phyloP scores from a whole-genome alignment of 2,113 vertebrate species.

The Spilogale gracilis region DNA sequence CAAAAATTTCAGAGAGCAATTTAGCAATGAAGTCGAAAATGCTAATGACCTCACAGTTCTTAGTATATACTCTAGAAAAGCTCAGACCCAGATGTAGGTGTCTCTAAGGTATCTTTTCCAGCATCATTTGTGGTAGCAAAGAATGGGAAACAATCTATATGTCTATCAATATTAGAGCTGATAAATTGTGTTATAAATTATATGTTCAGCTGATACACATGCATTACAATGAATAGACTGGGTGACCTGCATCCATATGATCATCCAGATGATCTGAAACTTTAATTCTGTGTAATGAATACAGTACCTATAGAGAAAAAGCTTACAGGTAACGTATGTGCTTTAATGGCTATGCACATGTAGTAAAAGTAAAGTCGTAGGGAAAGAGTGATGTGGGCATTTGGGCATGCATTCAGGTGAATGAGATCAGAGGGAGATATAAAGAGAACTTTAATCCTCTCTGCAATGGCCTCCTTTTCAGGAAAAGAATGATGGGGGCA shows the following conservation, averaged over 20 bases:
- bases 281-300: conserved; percentile 2
- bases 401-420: neutral
- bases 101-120: neutral
- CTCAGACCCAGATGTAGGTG: neutral
- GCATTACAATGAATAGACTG: neutral
- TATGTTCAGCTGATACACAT: neutral
- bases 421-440: neutral
- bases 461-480: conserved; percentile 36
- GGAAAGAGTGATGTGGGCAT: neutral
- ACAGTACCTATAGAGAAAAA: neutral
- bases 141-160: neutral
- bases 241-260: neutral
- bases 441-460: neutral
- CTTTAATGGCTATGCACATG: neutral
- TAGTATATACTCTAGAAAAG: neutral
- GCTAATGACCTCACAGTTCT: neutral
- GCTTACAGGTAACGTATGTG: neutral
- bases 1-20: neutral
- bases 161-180: neutral
- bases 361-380: neutral
- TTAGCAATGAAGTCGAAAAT: neutral
- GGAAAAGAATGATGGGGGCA: neutral
- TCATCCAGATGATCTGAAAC: neutral
- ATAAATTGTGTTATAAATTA: neutral
- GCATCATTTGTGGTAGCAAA: neutral